A percentile compares a stretch with the other conserved stretches of the same genome.
Conservation (phyloP, 2,113 vertebrate genomes). For the Camelus bactrianus region DNA sequence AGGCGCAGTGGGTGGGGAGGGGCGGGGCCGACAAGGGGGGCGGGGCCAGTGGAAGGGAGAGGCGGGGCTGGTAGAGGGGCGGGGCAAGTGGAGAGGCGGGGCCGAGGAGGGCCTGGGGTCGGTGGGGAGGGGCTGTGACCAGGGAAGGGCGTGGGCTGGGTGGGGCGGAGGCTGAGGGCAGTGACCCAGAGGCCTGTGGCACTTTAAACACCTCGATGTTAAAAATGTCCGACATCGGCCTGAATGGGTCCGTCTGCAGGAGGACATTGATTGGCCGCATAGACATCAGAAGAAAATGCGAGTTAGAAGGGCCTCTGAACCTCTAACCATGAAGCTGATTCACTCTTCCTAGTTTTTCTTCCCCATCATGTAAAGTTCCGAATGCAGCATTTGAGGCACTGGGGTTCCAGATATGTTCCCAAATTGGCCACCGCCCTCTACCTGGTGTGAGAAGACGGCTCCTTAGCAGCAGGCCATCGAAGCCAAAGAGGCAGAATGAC, state of each 20-base stretch:
- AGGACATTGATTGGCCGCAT: rapidly evolving
- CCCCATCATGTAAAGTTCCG: background rate
- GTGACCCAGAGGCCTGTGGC: background rate
- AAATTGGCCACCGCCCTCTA: background rate
- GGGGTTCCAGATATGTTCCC: background rate
- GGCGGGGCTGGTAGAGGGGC: background rate
- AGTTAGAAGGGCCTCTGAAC: too few relatives aligned
- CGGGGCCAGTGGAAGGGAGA: rapidly evolving
- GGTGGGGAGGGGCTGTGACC: background rate
- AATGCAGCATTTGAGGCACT: background rate
- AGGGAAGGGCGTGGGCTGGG: background rate
- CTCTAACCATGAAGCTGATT: background rate
- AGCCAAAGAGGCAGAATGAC: too few relatives aligned
- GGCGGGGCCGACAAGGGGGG: background rate
- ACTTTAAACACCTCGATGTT: background rate
- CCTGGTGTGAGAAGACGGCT: rapidly evolving
- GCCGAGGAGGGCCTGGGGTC: too few relatives aligned
- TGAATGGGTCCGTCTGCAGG: background rate
- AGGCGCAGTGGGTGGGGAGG: background rate
- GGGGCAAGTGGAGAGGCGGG: background rate
- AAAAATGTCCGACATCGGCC: rapidly evolving
- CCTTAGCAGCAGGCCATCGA: rapidly evolving
- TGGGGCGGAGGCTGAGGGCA: rapidly evolving
- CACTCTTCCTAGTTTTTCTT: background rate
- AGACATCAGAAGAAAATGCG: rapidly evolving